Conservation (phyloP, 2,797 vertebrate genomes). For the Manis crassicaudata region DNA sequence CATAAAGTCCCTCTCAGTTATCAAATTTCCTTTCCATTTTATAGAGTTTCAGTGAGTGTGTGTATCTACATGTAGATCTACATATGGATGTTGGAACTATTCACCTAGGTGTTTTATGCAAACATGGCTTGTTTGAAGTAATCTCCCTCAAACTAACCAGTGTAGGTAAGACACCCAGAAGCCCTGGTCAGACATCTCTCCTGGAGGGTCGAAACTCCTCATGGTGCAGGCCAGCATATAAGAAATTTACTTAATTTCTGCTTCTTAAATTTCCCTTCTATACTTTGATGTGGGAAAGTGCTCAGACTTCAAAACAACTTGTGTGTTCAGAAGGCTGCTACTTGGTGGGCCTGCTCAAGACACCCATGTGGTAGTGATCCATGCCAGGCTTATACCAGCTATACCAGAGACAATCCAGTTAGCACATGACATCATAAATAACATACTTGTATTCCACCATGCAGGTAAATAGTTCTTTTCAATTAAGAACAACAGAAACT, state of each 20-base stretch:
- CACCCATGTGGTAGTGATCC: neutral
- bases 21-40: neutral
- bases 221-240: neutral
- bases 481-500: neutral
- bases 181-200: neutral
- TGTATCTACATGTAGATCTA: neutral
- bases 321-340: neutral
- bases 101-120: neutral
- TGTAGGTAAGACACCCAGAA: neutral
- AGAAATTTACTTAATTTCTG: slow-evolving; percentile 14
- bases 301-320: slow-evolving; percentile 27
- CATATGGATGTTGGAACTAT: neutral
- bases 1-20: neutral
- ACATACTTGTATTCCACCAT: fast-evolving
- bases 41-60: neutral
- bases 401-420: neutral
- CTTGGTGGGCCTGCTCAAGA: neutral
- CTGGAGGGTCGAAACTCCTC: neutral
- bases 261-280: slow-evolving; percentile 10
- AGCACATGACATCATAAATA: neutral
- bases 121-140: neutral
- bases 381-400: neutral
- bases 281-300: slow-evolving; percentile 23
- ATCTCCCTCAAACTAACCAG: neutral
- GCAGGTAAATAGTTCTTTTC: neutral